Conservation (phyloP, 2,113 vertebrate genomes). For the Ceyx melanurus region DNA sequence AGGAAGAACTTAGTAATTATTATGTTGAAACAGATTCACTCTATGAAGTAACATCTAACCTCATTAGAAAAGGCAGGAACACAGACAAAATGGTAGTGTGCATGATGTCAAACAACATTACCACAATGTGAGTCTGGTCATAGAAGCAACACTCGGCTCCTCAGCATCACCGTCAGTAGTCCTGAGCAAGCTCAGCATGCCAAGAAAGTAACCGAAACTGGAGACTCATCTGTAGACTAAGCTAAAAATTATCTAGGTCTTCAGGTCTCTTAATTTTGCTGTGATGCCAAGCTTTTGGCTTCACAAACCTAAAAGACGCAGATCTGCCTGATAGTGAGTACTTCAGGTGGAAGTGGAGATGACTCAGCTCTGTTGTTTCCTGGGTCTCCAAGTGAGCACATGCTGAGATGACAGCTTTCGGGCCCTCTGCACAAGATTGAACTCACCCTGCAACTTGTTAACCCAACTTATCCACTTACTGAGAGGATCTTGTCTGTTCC, state of each 20-base stretch:
- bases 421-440: not conserved
- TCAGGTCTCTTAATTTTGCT: not conserved
- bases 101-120: not conserved
- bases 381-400: not conserved
- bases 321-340: not conserved
- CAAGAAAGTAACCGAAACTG: not conserved
- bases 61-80: not conserved
- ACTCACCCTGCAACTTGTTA: not conserved
- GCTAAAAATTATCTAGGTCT: not conserved
- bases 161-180: rapidly evolving
- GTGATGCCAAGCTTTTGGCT: not conserved
- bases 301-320: not conserved
- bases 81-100: not conserved
- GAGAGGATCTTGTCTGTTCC: not conserved
- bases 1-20: not conserved
- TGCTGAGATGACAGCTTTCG: not conserved
- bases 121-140: not conserved
- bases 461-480: not conserved
- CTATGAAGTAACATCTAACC: not conserved
- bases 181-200: not conserved
- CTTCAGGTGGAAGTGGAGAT: not conserved
- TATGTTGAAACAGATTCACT: not conserved
- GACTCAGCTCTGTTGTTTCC: not conserved
- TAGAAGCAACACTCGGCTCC: not conserved
- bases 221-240: not conserved